Base-by-base conservation (phyloP, 1,140 invertebrate species). In the Colletes latitarsis region DNA sequence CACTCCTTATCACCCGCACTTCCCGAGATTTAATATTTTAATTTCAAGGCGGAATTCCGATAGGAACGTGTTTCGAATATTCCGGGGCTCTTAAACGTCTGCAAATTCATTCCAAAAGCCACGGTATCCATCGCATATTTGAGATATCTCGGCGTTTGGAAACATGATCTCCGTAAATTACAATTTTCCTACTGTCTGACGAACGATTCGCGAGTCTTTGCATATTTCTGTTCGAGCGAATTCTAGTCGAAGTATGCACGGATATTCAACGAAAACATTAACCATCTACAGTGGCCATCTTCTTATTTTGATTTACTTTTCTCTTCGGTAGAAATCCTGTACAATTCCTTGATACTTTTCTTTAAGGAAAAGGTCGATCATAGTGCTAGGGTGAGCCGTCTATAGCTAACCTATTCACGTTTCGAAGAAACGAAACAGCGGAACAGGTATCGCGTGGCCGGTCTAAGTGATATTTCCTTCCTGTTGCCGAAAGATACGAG, bases 1-100 rank as follows among this genome's bases (percentile, higher is more conserved):
- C 66, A n/a, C 78, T 58, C 62, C 46, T 83, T 75, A 58, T 66
- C 63, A 4, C 55, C 57, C 12, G 17, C 43, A 49, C 58, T 64
- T 62, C 46, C 69, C 46, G 2, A 39, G 73, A 63, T 77, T 78
- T 75, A 69, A 86, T 70, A 79, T 86, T 78, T 76, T 69, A 85
- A 85, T 86, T 83, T 66, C 64, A 5, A 17, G 41, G 41, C 14
- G 57, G 67, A 77, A 86, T 74, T 19, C 62, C 70, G 62, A 71
- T 68, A 49, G 55, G 55, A 72, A 57, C 77, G 77, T 68, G 71
- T 81, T 76, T 69, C 43, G 57, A 78, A 78, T 78, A 69, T 72
- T 19, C 41, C 49, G 49, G 12, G 55, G 21, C 66, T 60, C 57
- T 80, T 53, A 58, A 71, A 21, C 30, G 19, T 72, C 58, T 46